These are phyloP conservation scores for Neoarius graeffei DNA, from an alignment of 2,113 vertebrate genomes.

Conservation along the genomic window DNA sequence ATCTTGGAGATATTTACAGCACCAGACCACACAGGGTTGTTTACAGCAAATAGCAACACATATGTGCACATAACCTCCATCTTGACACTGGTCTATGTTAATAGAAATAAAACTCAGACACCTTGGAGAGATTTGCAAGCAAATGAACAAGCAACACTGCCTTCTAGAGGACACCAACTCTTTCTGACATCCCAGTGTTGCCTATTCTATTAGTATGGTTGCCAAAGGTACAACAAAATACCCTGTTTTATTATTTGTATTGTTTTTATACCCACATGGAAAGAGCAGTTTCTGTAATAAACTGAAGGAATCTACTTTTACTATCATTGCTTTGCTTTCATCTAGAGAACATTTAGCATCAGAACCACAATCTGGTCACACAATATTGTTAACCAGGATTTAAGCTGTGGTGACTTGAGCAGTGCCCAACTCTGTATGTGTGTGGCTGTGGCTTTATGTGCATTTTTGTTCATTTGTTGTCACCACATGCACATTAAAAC, in stretches of 20 bases:
- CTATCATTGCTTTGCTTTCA: slow-evolving; percentile 53
- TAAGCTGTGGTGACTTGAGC: slow-evolving; percentile 61
- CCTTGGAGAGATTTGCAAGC: not conserved
- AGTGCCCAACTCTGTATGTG: slow-evolving; percentile 15
- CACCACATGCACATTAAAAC: not conserved
- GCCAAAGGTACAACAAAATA: not conserved
- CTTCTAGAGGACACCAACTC: slow-evolving; percentile 33
- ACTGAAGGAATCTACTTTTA: slow-evolving; percentile 10
- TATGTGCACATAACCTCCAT: slow-evolving; percentile 44
- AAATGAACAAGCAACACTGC: slow-evolving; percentile 12
- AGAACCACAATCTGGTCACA: slow-evolving; percentile 66
- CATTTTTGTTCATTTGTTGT: not conserved
- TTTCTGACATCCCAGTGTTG: not conserved
- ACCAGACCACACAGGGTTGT: not conserved
- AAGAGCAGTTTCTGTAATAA: slow-evolving; percentile 24
- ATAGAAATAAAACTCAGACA: not conserved
- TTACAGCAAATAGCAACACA: slow-evolving; percentile 50
- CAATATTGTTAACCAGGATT: slow-evolving; percentile 66
- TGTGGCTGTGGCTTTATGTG: slow-evolving; percentile 9
- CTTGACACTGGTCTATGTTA: not conserved
- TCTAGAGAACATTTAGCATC: slow-evolving; percentile 57
- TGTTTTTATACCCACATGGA: not conserved
- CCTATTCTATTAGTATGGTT: not conserved
- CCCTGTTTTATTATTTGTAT: not conserved
- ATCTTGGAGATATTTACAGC: not conserved